Evolutionary conservation across 2,113 vertebrate genomes (phyloP), one percentile per base, ranked within the genome.

Genomic region (Hydrochoerus hydrochaeris): DNA sequence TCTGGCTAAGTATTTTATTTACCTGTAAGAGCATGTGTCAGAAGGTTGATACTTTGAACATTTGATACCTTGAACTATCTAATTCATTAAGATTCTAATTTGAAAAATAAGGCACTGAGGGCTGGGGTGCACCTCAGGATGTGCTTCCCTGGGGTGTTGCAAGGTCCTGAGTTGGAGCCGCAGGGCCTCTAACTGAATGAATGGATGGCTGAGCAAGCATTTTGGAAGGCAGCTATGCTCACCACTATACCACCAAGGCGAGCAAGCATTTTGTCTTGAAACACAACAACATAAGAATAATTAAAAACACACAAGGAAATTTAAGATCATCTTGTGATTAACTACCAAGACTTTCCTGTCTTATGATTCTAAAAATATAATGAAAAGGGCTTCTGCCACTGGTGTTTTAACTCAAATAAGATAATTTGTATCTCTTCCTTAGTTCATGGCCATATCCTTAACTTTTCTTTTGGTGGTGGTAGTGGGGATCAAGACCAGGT

Each of bases 191-290:
- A 24, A 35, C 38, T 14, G 7, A 20, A 57, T 44, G 17, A 12
- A 44, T 46, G 41, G 73, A 20, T 17, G 54, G 54, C 52, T 54
- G 52, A 16, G 49, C n/a, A n/a, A 30, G 26, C 46, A 89, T 44
- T 52, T 98, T 97, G 97, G 98, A 99, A 98, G 98, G 98, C 98
- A 98, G 98, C 98, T 98, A 99, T 98, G 98, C 98, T 99, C 95
- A 99, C 98, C 98, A 98, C 98, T 98, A 98, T 98, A 98, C 98
- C 98, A 99, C 98, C 98, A 99, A 98, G 3, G 16, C 8, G 57
- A 62, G 12, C 75, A 75, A 71, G 28, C 11, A 49, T 77, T 90
- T 85, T 95, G 49, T 54, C 11, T 83, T 65, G 67, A 96, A 94
- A 57, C 26, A 20, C 88, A 38, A 54, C 14, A 54, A 54, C 14